Conservation (phyloP, 2,113 vertebrate species). For the Cavia porcellus region DNA sequence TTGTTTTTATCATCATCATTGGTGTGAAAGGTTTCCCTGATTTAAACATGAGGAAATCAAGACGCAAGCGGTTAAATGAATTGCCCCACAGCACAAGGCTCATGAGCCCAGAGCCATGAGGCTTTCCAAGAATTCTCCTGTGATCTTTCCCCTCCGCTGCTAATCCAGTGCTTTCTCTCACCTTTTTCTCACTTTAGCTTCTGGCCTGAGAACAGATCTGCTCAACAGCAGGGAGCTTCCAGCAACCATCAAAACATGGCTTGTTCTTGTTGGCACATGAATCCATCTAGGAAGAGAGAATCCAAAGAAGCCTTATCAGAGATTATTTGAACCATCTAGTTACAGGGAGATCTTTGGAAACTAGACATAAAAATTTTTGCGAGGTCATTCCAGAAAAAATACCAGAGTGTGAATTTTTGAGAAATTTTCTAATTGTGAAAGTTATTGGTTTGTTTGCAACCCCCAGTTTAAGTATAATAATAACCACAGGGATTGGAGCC, state of each 20-base stretch:
- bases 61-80: conserved; percentile 40
- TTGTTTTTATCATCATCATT: neutral
- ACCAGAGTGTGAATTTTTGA: conserved; percentile 20
- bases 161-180: neutral
- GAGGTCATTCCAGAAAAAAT: conserved; percentile 56
- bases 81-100: neutral
- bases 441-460: neutral
- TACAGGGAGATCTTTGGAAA: conserved; percentile 55
- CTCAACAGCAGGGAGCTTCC: conserved; percentile 1
- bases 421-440: conserved; percentile 41
- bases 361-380: conserved; percentile 11
- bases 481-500: neutral
- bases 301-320: conserved; percentile 14
- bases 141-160: neutral
- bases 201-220: conserved; percentile 3
- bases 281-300: neutral
- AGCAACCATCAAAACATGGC: conserved; percentile 15
- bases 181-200: neutral
- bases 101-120: neutral
- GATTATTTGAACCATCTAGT: neutral
- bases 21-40: neutral
- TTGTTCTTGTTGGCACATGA: conserved; percentile 24
- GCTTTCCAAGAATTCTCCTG: conserved; percentile 11
- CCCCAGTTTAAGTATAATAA: neutral
- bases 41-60: conserved; percentile 14